Base-by-base conservation (phyloP, 2,888 invertebrate genomes). In the Andrena camellia region DNA sequence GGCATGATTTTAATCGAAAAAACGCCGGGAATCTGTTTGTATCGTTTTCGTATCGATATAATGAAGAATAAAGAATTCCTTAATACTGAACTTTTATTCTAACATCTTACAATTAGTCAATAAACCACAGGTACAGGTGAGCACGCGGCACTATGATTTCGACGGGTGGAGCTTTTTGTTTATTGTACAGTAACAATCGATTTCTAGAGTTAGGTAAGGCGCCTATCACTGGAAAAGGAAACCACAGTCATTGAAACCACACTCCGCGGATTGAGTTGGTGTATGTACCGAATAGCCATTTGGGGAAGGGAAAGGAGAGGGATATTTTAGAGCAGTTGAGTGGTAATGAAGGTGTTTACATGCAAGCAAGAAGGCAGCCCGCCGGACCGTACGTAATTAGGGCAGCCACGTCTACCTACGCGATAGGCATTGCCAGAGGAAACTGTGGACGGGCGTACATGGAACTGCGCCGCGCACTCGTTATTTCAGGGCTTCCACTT, bases 281-380 rank as follows among this genome's bases (percentile, higher is more conserved):
- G 69, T 67, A 54, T 68, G 42, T 72, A 70, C 72, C 59, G 52
- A 69, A 54, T 48, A 35, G 66, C 35, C 20, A 81, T 67, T 78
- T 29, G 5, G 35, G 35, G 48, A 26, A 8, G 74, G 33, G 57
- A 50, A 71, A 29, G 52, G 52, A 68, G 62, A 81, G 77, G 84
- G 90, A 90, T 90, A 90, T 89, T 90, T 89, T 86, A 77, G 81
- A 83, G 81, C 87, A 82, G 86, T 90, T 89, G 67, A 70, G 81
- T 86, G 83, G 86, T 84, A 84, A 84, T 84, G 84, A 84, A 84
- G 84, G 83, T 84, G 84, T 84, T 84, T 84, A 84, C 84, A 84
- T 84, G 84, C 84, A 79, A 60, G 83, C 86, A 87, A 88, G 88
- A 88, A 86, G 83, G 88, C 89, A 78, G 88, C 85, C 88, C 83